Percentiles rank a stretch among this genome's conserved stretches.
phyloP scores from a whole-genome alignment of 2,888 invertebrate genomes.

The Ornithoptera priamus region DNA sequence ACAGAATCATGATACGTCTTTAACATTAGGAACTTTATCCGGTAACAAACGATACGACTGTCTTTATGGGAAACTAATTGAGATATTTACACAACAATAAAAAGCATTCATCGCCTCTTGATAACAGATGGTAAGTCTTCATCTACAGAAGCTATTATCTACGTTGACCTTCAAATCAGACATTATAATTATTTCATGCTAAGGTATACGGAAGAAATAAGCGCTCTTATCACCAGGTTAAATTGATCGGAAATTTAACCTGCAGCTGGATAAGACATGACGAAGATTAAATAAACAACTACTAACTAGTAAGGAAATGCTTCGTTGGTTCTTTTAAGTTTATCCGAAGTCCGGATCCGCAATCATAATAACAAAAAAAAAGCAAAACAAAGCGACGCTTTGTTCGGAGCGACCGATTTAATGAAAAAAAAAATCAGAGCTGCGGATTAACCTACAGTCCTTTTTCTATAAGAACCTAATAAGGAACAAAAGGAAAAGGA shows the following conservation, averaged over 20 bases:
- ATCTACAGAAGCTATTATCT: too few species aligned
- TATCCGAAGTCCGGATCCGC: background rate
- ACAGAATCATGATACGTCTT: too few species aligned
- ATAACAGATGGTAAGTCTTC: too few species aligned
- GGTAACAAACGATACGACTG: too few species aligned
- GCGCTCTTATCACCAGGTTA: too few species aligned
- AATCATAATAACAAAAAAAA: conserved; percentile 12
- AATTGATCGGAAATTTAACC: background rate
- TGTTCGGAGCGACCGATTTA: conserved; percentile 9
- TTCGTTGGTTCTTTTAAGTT: background rate
- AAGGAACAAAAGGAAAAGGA: conserved; percentile 31
- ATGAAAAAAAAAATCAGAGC: conserved; percentile 21
- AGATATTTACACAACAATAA: too few species aligned
- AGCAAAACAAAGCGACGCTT: conserved; percentile 13
- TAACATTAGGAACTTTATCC: too few species aligned
- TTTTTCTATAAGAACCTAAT: conserved; percentile 31
- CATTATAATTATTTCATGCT: too few species aligned
- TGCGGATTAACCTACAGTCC: conserved; percentile 24
- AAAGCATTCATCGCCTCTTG: too few species aligned
- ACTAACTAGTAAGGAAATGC: background rate
- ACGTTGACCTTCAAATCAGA: too few species aligned
- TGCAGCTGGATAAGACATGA: background rate
- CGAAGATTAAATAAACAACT: background rate
- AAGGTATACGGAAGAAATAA: too few species aligned
- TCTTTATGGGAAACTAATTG: too few species aligned